phyloP scores from a whole-genome alignment of 2,113 vertebrate species.

The Siphamia tubifer region DNA sequence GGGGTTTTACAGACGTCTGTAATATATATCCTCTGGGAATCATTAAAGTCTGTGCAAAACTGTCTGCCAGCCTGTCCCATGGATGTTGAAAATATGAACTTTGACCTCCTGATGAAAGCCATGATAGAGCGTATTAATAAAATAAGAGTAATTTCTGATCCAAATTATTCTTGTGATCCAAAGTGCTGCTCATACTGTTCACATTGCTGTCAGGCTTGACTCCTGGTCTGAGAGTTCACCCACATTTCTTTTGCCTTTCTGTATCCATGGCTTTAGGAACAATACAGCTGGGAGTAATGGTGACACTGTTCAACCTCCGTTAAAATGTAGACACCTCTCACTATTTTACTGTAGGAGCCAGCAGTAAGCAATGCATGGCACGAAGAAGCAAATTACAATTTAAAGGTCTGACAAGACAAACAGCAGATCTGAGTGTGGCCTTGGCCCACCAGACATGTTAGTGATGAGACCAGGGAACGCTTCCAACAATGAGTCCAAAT shows the following conservation, averaged over 20 bases:
- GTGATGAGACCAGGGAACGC: slow-evolving; percentile 20
- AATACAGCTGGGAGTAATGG: neutral
- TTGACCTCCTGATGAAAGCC: no score
- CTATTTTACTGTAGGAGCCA: slow-evolving; percentile 20
- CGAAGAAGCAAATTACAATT: slow-evolving; percentile 2
- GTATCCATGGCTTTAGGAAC: slow-evolving; percentile 40
- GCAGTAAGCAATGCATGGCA: neutral
- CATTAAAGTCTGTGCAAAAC: no score
- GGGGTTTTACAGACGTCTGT: no score
- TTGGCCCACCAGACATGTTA: slow-evolving; percentile 24
- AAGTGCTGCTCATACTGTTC: no score
- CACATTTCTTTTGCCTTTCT: neutral
- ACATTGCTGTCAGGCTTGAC: no score
- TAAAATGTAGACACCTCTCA: slow-evolving; percentile 3
- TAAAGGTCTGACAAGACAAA: slow-evolving; percentile 30
- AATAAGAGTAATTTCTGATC: no score
- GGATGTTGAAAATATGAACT: no score
- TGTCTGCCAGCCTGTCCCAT: no score
- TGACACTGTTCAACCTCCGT: slow-evolving; percentile 18
- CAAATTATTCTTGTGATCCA: no score
- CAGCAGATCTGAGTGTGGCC: slow-evolving; percentile 10
- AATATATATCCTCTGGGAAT: no score
- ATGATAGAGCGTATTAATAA: no score
- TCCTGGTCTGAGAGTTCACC: no score
- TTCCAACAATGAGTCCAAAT: slow-evolving; percentile 10